These are phyloP conservation scores for Hippocampus comes DNA, from an alignment of 2,113 vertebrate species.

Conservation along the genomic window DNA sequence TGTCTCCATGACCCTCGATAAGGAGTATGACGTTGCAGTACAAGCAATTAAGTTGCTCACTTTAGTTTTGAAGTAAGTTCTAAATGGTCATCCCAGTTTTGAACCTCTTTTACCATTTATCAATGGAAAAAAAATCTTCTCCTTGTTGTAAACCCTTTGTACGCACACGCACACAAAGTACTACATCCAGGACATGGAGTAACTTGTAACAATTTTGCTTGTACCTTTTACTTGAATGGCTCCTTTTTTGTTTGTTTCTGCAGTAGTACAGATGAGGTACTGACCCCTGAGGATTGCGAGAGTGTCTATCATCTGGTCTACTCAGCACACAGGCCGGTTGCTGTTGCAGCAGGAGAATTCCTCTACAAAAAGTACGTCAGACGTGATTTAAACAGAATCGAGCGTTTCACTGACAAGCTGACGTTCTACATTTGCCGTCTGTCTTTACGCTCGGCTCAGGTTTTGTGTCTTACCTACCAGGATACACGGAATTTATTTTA, in stretches of 20 bases:
- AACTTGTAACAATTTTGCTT: background rate
- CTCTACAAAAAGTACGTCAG: conserved; percentile 95
- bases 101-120: background rate
- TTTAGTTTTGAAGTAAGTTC: conserved; percentile 95
- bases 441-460: background rate
- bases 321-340: conserved; percentile 95
- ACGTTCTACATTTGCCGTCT: background rate
- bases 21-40: conserved; percentile 98
- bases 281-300: conserved; percentile 98
- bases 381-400: background rate
- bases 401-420: background rate
- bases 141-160: background rate
- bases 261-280: conserved; percentile 96
- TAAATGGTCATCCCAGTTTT: background rate
- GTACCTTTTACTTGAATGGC: background rate
- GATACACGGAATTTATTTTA: background rate
- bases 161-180: background rate
- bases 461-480: background rate
- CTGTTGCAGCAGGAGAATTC: conserved; percentile 96
- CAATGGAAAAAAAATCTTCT: background rate
- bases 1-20: conserved; percentile 98
- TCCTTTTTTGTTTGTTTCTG: conserved; percentile 39
- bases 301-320: conserved; percentile 98
- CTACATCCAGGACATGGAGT: background rate
- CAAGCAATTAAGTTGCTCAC: conserved; percentile 99